Base-by-base conservation (phyloP, 2,797 vertebrate species). In the Phoxinus dragarum region DNA sequence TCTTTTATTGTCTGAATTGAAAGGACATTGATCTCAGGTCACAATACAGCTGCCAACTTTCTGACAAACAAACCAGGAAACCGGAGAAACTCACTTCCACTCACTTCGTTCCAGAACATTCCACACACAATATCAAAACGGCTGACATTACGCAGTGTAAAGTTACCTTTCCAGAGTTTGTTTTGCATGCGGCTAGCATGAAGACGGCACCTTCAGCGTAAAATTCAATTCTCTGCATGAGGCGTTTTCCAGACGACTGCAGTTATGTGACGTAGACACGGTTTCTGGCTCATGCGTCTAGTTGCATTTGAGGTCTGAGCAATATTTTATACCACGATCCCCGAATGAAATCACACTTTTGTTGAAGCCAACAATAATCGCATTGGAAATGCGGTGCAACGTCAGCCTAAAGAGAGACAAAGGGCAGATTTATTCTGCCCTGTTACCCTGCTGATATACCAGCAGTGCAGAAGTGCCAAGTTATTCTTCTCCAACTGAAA, bases 11-110 rank as follows among this genome's bases (percentile, higher is more conserved):
- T 69, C 74, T 69, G 47, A 72, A 82, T 82, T 71, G 85, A 73
- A 82, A 82, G 67, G 75, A 82, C 54, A 56, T 86, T 78, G 80
- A 75, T 85, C 86, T 87, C 86, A 87, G 88, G 86, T 87, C 85
- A 81, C 73, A 61, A 68, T 59, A 74, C 86, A 82, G 88, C 88
- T 81, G 75, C 72, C 87, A 85, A 84, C 75, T 73, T 82, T 82
- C 75, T 66, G 52, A 86, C 59, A 44, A 85, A 78, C 59, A 54
- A 85, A 75, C 14, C 61, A 80, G 84, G 68, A 85, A 85, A 85
- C 76, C 54, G 77, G 69, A 85, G 80, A 85, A 64, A 71, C 44
- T 66, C 40, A 72, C 44, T 85, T 73, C 84, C 76, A 52, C 31
- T 73, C 23, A n/a, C 38, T 36, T 78, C 1, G 67, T 49, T 85